A percentile compares a stretch with the other conserved stretches of the same genome.
Evolutionary conservation across 2,888 invertebrate genomes (phyloP).

Genomic region (Prenolepis imparis): DNA sequence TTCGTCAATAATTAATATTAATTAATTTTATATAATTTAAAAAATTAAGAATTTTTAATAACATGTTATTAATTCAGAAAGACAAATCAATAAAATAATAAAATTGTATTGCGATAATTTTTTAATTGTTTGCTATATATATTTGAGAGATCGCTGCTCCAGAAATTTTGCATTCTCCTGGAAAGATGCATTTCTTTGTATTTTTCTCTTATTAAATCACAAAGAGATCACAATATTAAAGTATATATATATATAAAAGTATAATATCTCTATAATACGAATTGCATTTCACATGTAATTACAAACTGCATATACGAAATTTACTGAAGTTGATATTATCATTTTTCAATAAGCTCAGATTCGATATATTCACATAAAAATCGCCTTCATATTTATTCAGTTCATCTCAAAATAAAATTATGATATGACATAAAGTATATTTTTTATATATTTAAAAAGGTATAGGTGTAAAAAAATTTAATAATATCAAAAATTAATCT

Average conservation of each 20-base stretch:
- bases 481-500: neutral
- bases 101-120: slow-evolving; percentile 10
- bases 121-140: neutral
- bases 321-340: neutral
- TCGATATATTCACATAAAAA: neutral
- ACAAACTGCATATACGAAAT: neutral
- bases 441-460: neutral
- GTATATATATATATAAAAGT: neutral
- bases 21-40: neutral
- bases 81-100: neutral
- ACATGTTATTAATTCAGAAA: neutral
- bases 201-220: neutral
- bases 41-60: neutral
- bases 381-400: neutral
- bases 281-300: neutral
- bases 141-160: neutral
- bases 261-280: neutral
- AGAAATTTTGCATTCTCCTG: neutral
- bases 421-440: neutral
- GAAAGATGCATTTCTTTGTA: too few relatives aligned
- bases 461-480: neutral
- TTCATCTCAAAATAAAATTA: neutral
- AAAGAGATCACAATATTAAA: neutral
- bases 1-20: neutral
- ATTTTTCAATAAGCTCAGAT: neutral